Percentiles rank a stretch among this genome's conserved stretches.
These are phyloP conservation scores for Drosophila neotestacea DNA, from an alignment of 2,888 invertebrate genomes.

Conservation along the genomic window DNA sequence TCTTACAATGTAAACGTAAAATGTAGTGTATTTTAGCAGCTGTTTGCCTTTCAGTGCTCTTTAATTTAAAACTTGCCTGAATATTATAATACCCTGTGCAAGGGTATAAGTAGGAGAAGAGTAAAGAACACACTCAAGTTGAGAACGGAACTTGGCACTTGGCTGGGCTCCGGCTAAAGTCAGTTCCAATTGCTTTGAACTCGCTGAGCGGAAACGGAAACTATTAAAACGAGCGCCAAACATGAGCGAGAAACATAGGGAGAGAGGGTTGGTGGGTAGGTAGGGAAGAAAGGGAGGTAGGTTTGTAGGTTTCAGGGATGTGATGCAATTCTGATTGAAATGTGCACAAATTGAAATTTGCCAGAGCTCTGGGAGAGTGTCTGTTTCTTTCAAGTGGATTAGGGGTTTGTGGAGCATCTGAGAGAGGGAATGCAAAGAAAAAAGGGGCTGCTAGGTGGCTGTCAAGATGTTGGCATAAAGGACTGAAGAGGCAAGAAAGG, in stretches of 20 bases:
- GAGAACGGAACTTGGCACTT: constrained; percentile 74
- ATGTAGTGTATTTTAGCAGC: too few species aligned
- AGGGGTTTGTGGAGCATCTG: constrained; percentile 3
- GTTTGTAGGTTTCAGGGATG: constrained; percentile 1
- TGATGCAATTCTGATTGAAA: constrained; percentile 75
- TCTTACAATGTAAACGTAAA: too few species aligned
- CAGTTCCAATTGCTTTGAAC: constrained; percentile 79
- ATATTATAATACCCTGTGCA: too few species aligned
- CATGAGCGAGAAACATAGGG: constrained; percentile 31
- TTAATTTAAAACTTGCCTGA: too few species aligned
- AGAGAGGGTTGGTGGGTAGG: neutral
- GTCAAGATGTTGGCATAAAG: constrained; percentile 56
- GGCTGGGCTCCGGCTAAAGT: constrained; percentile 54
- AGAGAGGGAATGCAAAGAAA: too few species aligned
- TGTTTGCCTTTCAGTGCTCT: too few species aligned
- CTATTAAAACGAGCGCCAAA: constrained; percentile 82
- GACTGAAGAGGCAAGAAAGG: too few species aligned
- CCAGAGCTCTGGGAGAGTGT: constrained; percentile 35
- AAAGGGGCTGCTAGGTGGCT: neutral
- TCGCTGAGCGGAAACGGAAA: constrained; percentile 79
- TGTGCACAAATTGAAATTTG: constrained; percentile 80
- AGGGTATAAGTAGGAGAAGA: too few species aligned
- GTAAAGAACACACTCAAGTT: constrained; percentile 24
- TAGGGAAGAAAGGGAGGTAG: neutral
- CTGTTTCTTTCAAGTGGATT: constrained; percentile 49